Evolutionary conservation across 2,888 invertebrate genomes (phyloP), one percentile per base, ranked within the genome.

Genomic region (Tachina fera): DNA sequence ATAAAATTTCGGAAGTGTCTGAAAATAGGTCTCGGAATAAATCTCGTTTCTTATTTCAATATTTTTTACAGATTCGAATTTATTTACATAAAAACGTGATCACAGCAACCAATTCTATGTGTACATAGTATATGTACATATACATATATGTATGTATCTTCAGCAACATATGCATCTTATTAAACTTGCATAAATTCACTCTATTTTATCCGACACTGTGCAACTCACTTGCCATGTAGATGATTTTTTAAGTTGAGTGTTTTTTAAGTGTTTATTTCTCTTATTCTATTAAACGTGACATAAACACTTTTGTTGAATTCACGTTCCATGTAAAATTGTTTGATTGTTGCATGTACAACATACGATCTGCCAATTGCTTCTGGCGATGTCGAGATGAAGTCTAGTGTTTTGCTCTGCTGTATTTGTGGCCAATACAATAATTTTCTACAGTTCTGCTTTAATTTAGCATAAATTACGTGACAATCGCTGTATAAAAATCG

Each of bases 391-490:
- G n/a, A 81, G 39, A 80, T 72, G 79, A 63, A 63, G 53, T 72
- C 61, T 63, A 13, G 4, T 39, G 53, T 78, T 78, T 70, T 78
- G 22, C 22, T 60, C 14, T 19, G 60, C 41, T 65, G 41, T 61
- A 16, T 43, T 47, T 58, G 53, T 53, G 70, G n/a, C 43, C 63
- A 63, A 65, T 47, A 45, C 47, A 71, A 63, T 41, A 56, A 63
- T 74, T 75, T 68, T 60, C 41, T 39, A 61, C 60, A 74, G 79
- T 75, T 77, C 65, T 84, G 81, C 68, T 77, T 84, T 70, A 77
- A 77, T 84, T 84, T 61, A 43, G 77, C 77, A 84, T 84, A 84
- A 84, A 74, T 84, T 84, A 84, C 84, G 84, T 84, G 84, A 84
- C 84, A 81, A 70, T 81, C 77, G 72, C 63, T 72, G 43, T 6